Conservation (phyloP, 2,797 vertebrate genomes). For the Sebastes vulpes region DNA sequence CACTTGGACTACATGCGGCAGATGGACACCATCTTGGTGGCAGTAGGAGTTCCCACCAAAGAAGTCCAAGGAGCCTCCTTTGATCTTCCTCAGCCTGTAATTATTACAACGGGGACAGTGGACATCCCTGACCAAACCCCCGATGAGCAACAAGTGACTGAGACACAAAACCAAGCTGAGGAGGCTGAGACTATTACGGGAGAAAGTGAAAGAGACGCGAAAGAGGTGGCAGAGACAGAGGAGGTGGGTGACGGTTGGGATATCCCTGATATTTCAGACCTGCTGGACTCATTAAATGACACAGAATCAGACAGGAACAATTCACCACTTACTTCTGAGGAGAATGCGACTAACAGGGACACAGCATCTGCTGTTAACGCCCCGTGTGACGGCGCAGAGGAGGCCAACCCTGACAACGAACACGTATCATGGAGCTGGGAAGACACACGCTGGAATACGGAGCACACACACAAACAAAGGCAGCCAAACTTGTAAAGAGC, state of each 20-base stretch:
- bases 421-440: constrained; percentile 81
- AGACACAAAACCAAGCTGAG: constrained; percentile 30
- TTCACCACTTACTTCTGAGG: not conserved
- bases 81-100: constrained; percentile 42
- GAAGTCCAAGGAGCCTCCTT: constrained; percentile 73
- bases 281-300: constrained; percentile 79
- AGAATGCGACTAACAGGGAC: not conserved
- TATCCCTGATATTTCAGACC: constrained; percentile 87
- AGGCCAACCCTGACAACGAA: constrained; percentile 57
- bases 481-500: constrained; percentile 51
- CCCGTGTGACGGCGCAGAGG: constrained; percentile 11
- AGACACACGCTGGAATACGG: constrained; percentile 75
- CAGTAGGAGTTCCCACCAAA: constrained; percentile 92
- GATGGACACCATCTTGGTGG: constrained; percentile 94
- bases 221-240: constrained; percentile 20
- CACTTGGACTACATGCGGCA: constrained; percentile 98
- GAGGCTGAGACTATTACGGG: not conserved
- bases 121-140: constrained; percentile 24
- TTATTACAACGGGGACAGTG: constrained; percentile 16
- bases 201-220: constrained; percentile 1
- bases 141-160: constrained; percentile 4
- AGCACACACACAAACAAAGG: constrained; percentile 48
- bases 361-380: not conserved
- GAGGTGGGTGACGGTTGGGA: constrained; percentile 80
- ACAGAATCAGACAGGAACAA: constrained; percentile 40